phyloP scores from a whole-genome alignment of 2,797 vertebrate genomes.

The Anisognathus igniventris region DNA sequence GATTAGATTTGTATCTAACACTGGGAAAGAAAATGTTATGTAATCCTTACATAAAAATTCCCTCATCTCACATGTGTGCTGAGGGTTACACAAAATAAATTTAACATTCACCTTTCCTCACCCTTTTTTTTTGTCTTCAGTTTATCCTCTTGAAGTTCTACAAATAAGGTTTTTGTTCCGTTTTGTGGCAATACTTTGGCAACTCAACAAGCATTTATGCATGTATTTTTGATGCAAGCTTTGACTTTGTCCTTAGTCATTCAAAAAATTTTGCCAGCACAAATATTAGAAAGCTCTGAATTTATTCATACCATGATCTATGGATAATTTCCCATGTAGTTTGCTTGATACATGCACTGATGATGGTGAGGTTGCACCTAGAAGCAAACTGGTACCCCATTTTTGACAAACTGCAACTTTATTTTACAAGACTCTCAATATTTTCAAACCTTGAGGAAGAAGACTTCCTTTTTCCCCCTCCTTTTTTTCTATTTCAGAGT shows the following conservation, averaged over 20 bases:
- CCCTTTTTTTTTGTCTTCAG: background rate
- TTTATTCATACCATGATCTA: background rate
- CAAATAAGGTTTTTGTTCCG: background rate
- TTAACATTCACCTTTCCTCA: background rate
- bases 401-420: background rate
- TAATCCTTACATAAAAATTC: background rate
- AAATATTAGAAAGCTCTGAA: background rate
- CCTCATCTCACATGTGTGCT: background rate
- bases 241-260: background rate
- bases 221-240: background rate
- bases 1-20: background rate
- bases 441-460: background rate
- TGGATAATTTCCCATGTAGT: background rate
- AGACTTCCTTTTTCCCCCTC: accelerated
- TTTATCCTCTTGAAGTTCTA: background rate
- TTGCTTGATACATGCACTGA: accelerated
- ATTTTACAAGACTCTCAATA: background rate
- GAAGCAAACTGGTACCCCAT: background rate
- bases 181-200: background rate
- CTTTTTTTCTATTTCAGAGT: background rate
- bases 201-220: background rate
- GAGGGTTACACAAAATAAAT: background rate
- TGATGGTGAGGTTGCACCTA: background rate
- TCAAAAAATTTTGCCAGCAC: background rate
- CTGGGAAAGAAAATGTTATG: background rate